Conservation (phyloP, 2,888 invertebrate genomes). For the Gymnoscelis rufifasciata region DNA sequence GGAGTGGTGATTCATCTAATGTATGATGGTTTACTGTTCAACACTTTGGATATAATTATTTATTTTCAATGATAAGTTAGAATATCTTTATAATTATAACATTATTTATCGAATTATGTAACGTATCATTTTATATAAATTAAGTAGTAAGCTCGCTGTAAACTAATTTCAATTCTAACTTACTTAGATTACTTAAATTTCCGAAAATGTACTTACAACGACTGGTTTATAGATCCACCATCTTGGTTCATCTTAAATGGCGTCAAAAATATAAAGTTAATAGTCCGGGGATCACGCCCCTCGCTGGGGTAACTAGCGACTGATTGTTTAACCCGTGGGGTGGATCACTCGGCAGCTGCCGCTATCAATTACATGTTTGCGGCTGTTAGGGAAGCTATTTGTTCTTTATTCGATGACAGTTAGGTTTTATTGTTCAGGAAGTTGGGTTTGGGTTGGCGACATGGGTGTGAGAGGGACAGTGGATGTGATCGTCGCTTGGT, state of each 20-base stretch:
- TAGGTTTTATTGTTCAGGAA: slow-evolving; percentile 45
- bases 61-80: no score
- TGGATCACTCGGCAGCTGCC: slow-evolving; percentile 69
- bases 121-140: no score
- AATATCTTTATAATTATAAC: no score
- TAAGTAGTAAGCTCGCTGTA: no score
- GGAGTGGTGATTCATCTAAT: slow-evolving; percentile 1
- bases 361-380: slow-evolving; percentile 70
- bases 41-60: no score
- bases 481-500: no score
- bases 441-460: slow-evolving; percentile 21
- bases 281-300: slow-evolving; percentile 52
- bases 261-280: slow-evolving; percentile 37
- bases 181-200: no score
- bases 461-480: slow-evolving; percentile 13
- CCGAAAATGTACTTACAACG: no score
- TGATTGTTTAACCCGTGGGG: slow-evolving; percentile 46
- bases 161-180: no score
- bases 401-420: slow-evolving; percentile 69
- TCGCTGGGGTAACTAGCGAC: slow-evolving; percentile 44
- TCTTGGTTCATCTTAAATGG: slow-evolving; percentile 10
- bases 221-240: neutral
- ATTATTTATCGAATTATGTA: no score
- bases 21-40: no score
- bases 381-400: slow-evolving; percentile 69